Base-by-base conservation (phyloP, 2,888 invertebrate species). In the Lithophane socia region DNA sequence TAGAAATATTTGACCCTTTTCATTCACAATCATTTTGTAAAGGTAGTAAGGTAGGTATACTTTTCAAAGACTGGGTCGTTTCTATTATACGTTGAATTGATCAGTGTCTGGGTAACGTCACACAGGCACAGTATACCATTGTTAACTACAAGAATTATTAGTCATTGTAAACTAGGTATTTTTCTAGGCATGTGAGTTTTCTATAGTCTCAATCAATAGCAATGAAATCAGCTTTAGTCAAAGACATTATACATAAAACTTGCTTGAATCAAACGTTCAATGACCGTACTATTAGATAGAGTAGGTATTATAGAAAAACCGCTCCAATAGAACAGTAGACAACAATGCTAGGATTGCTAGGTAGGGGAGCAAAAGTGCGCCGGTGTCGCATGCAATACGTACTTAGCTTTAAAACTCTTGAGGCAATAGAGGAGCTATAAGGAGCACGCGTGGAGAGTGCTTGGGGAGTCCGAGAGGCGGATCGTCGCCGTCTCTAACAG, bases 401-500 rank as follows among this genome's bases (percentile, higher is more conserved):
- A 77, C 79, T 83, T 77, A 42, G 65, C 71, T 75, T 73, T 76
- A 80, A 79, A 84, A 78, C 76, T 65, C 78, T 83, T 64, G 68
- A 76, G 78, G 83, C 87, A 87, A 87, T 87, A 83, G 76, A 75
- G 73, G 74, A 78, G 72, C 63, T 85, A 73, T 81, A 87, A 82
- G 81, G 81, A 89, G 80, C 68, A 81, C 76, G 82, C 77, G 80
- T 86, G 78, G 83, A 86, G 86, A 78, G 84, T 68, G 73, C 88
- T 89, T 80, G 72, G 79, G 77, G 85, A 82, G 83, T 86, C 86
- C 79, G 75, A 85, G 86, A 83, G 89, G 88, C 86, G 89, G 88
- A 87, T 89, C 90, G 91, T 86, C 90, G 90, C 86, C 89, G 90
- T 89, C 90, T 90, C 91, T 89, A 95, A 94, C 96, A 95, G 95